phyloP scores from a whole-genome alignment of 2,888 invertebrate species.

The Brenthis daphne region DNA sequence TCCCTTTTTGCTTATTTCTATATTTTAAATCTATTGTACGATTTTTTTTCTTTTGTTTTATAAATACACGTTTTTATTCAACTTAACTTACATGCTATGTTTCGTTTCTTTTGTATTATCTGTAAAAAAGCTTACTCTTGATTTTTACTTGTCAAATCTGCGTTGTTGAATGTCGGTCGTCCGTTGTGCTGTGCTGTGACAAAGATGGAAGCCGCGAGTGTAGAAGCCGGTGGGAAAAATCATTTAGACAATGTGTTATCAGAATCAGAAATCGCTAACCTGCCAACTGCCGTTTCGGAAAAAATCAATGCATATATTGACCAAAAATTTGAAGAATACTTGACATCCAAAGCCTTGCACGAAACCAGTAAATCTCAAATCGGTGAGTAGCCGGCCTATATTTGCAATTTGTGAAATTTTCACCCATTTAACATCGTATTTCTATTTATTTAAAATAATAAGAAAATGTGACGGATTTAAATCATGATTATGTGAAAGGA shows the following conservation, averaged over 20 bases:
- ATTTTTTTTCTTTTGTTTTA: too few species aligned
- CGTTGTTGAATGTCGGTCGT: background rate
- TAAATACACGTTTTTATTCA: too few species aligned
- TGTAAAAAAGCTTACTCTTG: conserved; percentile 6
- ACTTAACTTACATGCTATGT: too few species aligned
- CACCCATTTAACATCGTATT: background rate
- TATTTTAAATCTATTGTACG: background rate
- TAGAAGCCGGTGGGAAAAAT: conserved; percentile 71
- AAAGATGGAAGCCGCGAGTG: conserved; percentile 74
- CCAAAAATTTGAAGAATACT: conserved; percentile 85
- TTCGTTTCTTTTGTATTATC: background rate
- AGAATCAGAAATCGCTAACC: conserved; percentile 61
- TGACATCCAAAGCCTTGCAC: conserved; percentile 88
- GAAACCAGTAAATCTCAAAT: conserved; percentile 85
- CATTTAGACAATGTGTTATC: conserved; percentile 74
- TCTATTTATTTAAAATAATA: background rate
- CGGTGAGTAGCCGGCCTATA: conserved; percentile 73
- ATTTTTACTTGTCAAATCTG: conserved; percentile 17
- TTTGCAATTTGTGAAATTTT: conserved; percentile 21
- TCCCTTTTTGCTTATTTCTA: too few species aligned
- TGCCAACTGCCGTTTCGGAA: conserved; percentile 62
- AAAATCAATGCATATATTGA: conserved; percentile 84
- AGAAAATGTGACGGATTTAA: background rate
- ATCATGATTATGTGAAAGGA: background rate
- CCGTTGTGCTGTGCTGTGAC: conserved; percentile 39